Conservation (phyloP, 1,140 invertebrate species). For the Acromyrmex charruanus region DNA sequence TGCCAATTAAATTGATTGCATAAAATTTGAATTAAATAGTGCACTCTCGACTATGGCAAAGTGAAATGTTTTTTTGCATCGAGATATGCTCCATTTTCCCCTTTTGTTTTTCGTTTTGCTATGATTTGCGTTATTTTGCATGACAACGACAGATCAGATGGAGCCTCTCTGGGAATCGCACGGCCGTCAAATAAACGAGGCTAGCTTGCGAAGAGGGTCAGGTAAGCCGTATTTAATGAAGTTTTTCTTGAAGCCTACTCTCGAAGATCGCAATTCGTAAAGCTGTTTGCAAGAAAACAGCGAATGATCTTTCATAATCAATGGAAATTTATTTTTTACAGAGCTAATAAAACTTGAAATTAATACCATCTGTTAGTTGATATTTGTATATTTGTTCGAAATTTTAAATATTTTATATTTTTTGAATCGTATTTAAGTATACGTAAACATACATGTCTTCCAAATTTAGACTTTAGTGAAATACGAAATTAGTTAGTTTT, state of each 20-base stretch:
- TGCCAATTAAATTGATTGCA: conserved; percentile 11
- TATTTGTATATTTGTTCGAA: not conserved
- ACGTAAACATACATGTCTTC: not conserved
- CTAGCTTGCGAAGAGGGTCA: conserved; percentile 90
- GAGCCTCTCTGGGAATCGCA: conserved; percentile 90
- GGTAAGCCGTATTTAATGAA: conserved; percentile 86
- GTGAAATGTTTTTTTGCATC: not conserved
- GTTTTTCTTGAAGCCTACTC: not conserved
- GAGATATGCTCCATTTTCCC: conserved; percentile 78
- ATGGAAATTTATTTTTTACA: not conserved
- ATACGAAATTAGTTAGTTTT: not conserved
- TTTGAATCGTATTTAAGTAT: not conserved
- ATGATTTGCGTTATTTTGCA: conserved; percentile 86
- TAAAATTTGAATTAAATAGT: not conserved
- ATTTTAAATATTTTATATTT: not conserved
- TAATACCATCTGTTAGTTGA: not conserved
- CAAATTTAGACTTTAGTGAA: not conserved
- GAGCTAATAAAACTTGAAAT: not conserved
- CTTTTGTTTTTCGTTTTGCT: conserved; percentile 80
- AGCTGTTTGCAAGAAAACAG: not conserved
- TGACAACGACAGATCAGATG: conserved; percentile 89
- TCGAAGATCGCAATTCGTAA: not conserved
- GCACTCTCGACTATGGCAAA: not conserved
- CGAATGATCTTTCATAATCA: not conserved
- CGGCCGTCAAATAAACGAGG: conserved; percentile 90